Conservation (phyloP, 2,888 invertebrate species). For the Stomorhina lunata region DNA sequence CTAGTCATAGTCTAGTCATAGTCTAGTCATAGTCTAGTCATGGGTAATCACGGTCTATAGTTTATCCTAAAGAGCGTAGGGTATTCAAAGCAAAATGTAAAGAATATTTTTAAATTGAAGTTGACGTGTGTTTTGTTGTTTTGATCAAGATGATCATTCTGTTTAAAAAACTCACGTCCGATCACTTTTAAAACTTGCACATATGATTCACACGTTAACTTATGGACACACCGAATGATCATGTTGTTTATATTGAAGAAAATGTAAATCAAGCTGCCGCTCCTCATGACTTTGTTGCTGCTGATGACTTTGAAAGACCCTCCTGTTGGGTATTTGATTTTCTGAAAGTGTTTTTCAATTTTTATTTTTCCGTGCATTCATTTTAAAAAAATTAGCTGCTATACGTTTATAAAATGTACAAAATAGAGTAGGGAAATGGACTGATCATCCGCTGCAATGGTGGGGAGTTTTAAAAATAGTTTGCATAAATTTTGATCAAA, state of each 20-base stretch:
- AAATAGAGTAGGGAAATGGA: not conserved
- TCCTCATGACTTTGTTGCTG: conserved; percentile 20
- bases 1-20: too few relatives aligned
- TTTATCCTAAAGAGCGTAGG: too few relatives aligned
- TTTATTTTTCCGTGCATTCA: conserved; percentile 31
- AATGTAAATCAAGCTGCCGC: not conserved
- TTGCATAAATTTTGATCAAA: conserved; percentile 59
- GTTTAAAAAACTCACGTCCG: conserved; percentile 60
- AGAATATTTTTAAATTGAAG: conserved; percentile 27
- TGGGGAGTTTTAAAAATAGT: conserved; percentile 59
- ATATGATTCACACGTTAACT: conserved; percentile 1
- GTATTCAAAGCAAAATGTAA: not conserved
- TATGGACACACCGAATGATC: not conserved
- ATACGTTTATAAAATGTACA: conserved; percentile 19
- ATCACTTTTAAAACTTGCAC: conserved; percentile 46
- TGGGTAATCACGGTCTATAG: too few relatives aligned
- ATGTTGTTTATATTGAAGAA: conserved; percentile 36
- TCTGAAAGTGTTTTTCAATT: conserved; percentile 27
- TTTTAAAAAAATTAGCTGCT: conserved; percentile 61
- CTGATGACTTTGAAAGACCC: conserved; percentile 50
- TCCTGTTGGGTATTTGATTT: conserved; percentile 64
- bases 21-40: too few relatives aligned
- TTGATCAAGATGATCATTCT: conserved; percentile 48
- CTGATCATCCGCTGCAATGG: not conserved
- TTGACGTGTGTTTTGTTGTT: conserved; percentile 60